These are phyloP conservation scores for Seira sanloemensis DNA, from an alignment of 2,888 invertebrate species.

Conservation along the genomic window DNA sequence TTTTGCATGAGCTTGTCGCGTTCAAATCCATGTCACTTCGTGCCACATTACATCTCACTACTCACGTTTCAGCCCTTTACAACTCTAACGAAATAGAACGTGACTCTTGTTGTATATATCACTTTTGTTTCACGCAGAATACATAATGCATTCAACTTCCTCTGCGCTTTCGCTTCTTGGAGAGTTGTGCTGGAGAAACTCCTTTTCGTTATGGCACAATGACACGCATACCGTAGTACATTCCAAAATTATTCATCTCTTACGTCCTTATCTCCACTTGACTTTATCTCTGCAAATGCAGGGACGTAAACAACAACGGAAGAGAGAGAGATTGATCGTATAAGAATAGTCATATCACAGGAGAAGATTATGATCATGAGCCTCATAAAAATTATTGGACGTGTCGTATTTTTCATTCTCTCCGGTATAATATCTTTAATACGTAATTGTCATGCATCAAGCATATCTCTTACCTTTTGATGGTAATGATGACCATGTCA, in stretches of 20 bases:
- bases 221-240: neutral
- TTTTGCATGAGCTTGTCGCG: slow-evolving; percentile 12
- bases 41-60: slow-evolving; percentile 14
- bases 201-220: slow-evolving; percentile 7
- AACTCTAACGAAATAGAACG: slow-evolving; percentile 16
- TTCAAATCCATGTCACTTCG: slow-evolving; percentile 14
- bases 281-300: neutral
- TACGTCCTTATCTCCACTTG: neutral
- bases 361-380: neutral
- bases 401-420: neutral
- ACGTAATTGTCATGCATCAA: slow-evolving; percentile 11
- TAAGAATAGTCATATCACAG: neutral
- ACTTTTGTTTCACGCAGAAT: neutral
- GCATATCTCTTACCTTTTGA: slow-evolving; percentile 1
- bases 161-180: neutral
- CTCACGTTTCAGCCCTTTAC: slow-evolving; percentile 14
- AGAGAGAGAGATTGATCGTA: neutral
- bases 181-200: neutral
- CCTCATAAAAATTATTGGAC: slow-evolving; percentile 6
- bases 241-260: neutral
- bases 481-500: neutral
- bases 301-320: neutral
- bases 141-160: neutral
- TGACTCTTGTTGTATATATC: slow-evolving; percentile 5
- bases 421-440: too few relatives aligned